phyloP scores from a whole-genome alignment of 2,888 invertebrate genomes.

The Rhaphigaster nebulosa region DNA sequence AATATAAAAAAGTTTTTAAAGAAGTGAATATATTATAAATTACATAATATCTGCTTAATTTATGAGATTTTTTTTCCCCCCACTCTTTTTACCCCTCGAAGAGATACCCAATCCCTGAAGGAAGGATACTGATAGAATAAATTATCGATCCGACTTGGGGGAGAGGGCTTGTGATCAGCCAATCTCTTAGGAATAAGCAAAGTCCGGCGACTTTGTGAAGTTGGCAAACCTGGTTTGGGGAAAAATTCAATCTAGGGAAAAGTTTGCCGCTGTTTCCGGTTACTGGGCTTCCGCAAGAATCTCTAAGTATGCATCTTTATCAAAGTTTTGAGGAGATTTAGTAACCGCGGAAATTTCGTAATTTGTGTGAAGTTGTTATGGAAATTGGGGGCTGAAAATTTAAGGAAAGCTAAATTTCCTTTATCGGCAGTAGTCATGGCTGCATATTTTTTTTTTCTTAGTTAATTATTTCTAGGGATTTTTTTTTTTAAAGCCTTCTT shows the following conservation, averaged over 20 bases:
- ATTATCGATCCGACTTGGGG: background rate
- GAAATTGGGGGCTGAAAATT: background rate
- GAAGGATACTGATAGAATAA: background rate
- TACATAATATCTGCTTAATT: background rate
- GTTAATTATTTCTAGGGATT: no score
- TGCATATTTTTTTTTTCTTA: no score
- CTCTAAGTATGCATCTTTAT: slow-evolving; percentile 6
- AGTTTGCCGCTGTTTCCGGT: background rate
- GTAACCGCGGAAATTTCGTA: background rate
- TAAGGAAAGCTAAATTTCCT: background rate
- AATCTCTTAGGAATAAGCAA: slow-evolving; percentile 35
- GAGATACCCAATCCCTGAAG: background rate
- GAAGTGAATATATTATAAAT: background rate
- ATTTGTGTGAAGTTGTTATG: background rate
- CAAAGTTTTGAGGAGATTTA: background rate
- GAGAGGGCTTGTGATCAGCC: background rate
- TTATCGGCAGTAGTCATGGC: background rate
- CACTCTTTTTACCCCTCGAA: background rate
- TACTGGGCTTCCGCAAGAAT: slow-evolving; percentile 6
- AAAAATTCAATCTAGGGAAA: slow-evolving; percentile 31
- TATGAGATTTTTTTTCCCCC: background rate
- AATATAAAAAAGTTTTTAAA: no score
- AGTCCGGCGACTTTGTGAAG: background rate
- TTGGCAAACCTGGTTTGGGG: background rate
- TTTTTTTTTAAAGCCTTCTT: no score